These are phyloP conservation scores for Hylaeus anthracinus DNA, from an alignment of 1,140 invertebrate species.

Conservation along the genomic window DNA sequence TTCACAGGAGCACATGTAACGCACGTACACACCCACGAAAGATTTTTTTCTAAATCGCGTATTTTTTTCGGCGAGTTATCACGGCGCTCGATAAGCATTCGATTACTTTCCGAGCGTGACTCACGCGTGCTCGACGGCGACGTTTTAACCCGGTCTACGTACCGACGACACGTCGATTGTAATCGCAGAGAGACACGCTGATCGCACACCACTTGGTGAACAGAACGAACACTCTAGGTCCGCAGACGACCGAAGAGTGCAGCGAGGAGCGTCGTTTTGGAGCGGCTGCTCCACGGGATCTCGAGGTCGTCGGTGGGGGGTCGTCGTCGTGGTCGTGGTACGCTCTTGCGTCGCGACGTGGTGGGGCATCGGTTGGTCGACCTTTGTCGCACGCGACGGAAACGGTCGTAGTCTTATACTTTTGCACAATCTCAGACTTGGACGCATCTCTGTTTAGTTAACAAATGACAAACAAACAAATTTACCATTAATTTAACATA, in stretches of 20 bases:
- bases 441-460: too few relatives aligned
- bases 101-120: not conserved
- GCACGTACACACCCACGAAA: slow-evolving; percentile 41
- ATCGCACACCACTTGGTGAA: slow-evolving; percentile 39
- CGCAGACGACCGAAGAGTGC: slow-evolving; percentile 59
- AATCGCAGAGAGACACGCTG: slow-evolving; percentile 51
- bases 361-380: slow-evolving; percentile 54
- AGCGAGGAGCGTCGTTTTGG: slow-evolving; percentile 54
- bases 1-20: slow-evolving; percentile 36
- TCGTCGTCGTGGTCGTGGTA: slow-evolving; percentile 45
- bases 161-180: slow-evolving; percentile 53
- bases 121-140: not conserved
- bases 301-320: slow-evolving; percentile 48
- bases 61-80: not conserved
- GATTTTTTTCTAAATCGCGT: slow-evolving; percentile 35
- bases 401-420: not conserved
- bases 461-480: too few relatives aligned
- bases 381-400: slow-evolving; percentile 55
- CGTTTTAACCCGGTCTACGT: slow-evolving; percentile 35
- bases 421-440: not conserved
- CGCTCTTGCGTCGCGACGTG: slow-evolving; percentile 35
- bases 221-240: slow-evolving; percentile 55
- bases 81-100: not conserved
- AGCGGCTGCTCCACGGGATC: slow-evolving; percentile 61
- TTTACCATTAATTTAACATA: too few relatives aligned